Conservation (phyloP, 2,113 vertebrate species). For the Phycodurus eques region DNA sequence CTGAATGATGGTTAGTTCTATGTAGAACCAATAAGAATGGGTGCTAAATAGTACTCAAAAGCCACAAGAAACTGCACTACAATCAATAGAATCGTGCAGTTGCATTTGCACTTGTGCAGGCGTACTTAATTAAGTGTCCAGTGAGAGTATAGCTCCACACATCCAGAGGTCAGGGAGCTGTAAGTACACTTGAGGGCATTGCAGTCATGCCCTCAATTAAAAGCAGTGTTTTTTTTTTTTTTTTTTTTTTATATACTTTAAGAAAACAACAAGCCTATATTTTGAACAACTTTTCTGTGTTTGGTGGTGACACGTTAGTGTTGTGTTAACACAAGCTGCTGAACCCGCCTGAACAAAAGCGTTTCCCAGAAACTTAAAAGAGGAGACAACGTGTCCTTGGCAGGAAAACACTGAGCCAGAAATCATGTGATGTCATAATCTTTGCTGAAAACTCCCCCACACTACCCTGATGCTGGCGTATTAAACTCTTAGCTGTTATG, state of each 20-base stretch:
- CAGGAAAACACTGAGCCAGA: conserved; percentile 26
- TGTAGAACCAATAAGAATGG: no score
- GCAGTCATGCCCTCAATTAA: not conserved
- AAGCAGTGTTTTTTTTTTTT: no score
- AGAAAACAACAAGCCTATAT: no score
- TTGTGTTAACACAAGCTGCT: not conserved
- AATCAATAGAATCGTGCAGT: no score
- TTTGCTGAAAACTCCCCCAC: conserved; percentile 26
- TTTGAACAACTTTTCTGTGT: not conserved
- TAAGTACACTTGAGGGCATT: not conserved
- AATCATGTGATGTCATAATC: conserved; percentile 57
- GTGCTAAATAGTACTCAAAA: no score
- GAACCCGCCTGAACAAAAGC: not conserved
- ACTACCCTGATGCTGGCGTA: not conserved
- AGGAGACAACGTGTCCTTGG: conserved; percentile 16
- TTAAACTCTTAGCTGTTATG: conserved; percentile 24
- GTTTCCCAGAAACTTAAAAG: not conserved
- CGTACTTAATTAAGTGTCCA: not conserved
- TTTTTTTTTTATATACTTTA: not conserved
- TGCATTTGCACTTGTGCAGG: no score
- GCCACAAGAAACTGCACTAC: no score
- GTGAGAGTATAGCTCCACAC: not conserved
- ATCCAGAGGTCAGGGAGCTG: not conserved
- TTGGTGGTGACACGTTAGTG: not conserved
- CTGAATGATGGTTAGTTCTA: no score